A percentile compares a stretch with the other conserved stretches of the same genome.
These are phyloP conservation scores for Zaprionus taronus DNA, from an alignment of 1,140 invertebrate genomes.

Conservation along the genomic window DNA sequence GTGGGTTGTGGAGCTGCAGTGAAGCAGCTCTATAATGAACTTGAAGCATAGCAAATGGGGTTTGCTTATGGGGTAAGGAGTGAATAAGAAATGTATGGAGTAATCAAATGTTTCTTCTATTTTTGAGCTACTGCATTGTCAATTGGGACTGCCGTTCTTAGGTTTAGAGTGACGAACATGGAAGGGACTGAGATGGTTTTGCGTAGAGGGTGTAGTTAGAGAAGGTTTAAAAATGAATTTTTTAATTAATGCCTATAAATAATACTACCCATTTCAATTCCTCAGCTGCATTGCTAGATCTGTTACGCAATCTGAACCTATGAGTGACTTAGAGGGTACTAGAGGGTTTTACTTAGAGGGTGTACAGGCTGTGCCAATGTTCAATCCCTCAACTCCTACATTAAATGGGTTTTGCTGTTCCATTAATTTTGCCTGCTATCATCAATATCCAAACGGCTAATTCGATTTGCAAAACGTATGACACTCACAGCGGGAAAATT, in stretches of 20 bases:
- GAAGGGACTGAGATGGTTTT: not conserved
- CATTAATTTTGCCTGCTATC: not conserved
- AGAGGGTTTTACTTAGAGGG: too few relatives aligned
- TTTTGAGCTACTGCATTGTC: not conserved
- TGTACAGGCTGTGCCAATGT: too few relatives aligned
- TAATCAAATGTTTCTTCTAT: not conserved
- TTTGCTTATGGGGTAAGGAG: not conserved
- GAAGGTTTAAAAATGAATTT: not conserved
- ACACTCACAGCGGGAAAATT: not conserved
- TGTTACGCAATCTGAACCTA: too few relatives aligned
- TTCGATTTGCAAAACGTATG: conserved; percentile 5
- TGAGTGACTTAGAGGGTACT: too few relatives aligned
- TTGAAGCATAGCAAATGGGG: not conserved
- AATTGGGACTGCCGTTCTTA: not conserved
- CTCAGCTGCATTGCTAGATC: too few relatives aligned
- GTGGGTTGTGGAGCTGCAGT: not conserved
- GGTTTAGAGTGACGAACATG: not conserved
- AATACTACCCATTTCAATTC: too few relatives aligned
- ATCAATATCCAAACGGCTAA: not conserved
- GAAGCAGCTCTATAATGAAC: not conserved
- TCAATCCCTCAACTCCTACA: too few relatives aligned
- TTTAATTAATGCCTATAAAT: too few relatives aligned
- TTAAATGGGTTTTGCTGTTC: not conserved
- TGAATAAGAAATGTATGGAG: not conserved
- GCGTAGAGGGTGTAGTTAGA: not conserved